Conservation (phyloP, 2,113 vertebrate genomes). For the Pluvialis apricaria region DNA sequence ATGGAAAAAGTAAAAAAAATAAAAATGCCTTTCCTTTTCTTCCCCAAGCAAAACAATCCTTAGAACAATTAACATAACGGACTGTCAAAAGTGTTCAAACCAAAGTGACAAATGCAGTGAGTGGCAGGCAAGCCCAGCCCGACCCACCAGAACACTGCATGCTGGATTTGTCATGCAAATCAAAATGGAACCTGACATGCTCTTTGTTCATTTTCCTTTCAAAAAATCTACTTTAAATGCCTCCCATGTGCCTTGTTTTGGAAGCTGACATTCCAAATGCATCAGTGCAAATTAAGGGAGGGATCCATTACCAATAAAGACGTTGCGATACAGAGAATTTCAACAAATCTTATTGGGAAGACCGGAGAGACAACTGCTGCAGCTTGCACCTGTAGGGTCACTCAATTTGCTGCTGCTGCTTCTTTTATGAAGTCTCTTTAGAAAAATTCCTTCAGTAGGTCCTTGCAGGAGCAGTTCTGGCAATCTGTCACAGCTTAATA, state of each 20-base stretch:
- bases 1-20: background rate
- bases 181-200: slow-evolving; percentile 70
- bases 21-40: slow-evolving; percentile 41
- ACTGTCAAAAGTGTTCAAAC: slow-evolving; percentile 68
- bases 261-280: slow-evolving; percentile 67
- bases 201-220: slow-evolving; percentile 69
- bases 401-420: background rate
- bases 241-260: slow-evolving; percentile 67
- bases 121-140: slow-evolving; percentile 62
- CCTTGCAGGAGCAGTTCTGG: background rate
- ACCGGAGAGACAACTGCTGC: background rate
- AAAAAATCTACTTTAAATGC: slow-evolving; percentile 71
- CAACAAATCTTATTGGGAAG: slow-evolving; percentile 41
- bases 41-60: slow-evolving; percentile 43
- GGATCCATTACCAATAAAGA: slow-evolving; percentile 62
- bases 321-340: background rate
- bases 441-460: background rate
- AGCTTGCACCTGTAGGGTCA: background rate
- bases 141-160: slow-evolving; percentile 54
- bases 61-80: slow-evolving; percentile 67
- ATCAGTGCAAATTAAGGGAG: slow-evolving; percentile 59
- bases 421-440: background rate
- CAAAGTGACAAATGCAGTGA: slow-evolving; percentile 48
- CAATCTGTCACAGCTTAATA: background rate
- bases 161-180: slow-evolving; percentile 70